phyloP scores from a whole-genome alignment of 2,888 invertebrate genomes.

The Parascotia fuliginaria region DNA sequence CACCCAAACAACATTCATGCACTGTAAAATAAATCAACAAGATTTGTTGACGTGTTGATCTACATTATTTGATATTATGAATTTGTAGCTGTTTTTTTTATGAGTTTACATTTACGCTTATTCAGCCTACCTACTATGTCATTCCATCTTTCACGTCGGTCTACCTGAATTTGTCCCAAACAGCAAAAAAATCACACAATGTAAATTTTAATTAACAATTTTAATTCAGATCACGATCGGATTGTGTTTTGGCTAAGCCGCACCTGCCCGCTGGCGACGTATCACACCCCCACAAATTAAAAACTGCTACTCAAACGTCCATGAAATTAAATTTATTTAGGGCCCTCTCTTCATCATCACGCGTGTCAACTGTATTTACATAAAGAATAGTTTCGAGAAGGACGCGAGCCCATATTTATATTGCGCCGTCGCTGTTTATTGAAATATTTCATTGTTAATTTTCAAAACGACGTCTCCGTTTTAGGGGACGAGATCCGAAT shows the following conservation, averaged over 20 bases:
- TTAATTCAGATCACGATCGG: conserved; percentile 61
- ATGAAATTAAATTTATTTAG: conserved; percentile 84
- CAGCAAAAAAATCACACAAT: conserved; percentile 20
- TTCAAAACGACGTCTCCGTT: conserved; percentile 70
- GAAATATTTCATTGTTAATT: conserved; percentile 84
- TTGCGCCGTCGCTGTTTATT: conserved; percentile 77
- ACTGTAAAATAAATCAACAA: conserved; percentile 11
- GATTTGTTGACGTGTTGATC: neutral
- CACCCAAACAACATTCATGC: conserved; percentile 17
- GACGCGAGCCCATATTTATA: conserved; percentile 78
- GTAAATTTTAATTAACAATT: conserved; percentile 58
- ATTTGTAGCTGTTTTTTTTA: too few relatives aligned
- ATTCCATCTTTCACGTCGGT: neutral
- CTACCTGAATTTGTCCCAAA: neutral
- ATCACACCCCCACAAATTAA: conserved; percentile 71
- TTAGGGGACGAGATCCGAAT: conserved; percentile 67
- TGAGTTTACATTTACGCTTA: neutral
- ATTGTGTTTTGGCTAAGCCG: conserved; percentile 54
- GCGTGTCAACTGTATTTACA: conserved; percentile 79
- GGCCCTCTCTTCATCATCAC: conserved; percentile 72
- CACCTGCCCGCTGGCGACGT: conserved; percentile 62
- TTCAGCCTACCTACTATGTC: neutral
- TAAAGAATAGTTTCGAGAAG: conserved; percentile 80
- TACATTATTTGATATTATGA: too few relatives aligned
- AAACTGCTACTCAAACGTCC: conserved; percentile 64